Conservation (phyloP, 2,113 vertebrate genomes). For the Vulpes lagopus region DNA sequence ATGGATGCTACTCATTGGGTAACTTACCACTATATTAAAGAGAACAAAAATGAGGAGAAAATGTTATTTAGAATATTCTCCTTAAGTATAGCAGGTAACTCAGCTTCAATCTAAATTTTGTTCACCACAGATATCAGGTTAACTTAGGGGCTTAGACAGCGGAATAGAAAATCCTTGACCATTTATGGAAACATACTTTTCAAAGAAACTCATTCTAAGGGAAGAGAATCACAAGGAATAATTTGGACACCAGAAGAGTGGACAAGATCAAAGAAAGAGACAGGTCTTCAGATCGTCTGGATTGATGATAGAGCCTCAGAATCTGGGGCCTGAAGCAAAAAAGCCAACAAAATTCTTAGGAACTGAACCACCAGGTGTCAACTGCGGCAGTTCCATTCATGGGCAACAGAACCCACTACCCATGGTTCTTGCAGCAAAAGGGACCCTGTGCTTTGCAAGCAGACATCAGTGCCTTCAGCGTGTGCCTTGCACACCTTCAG, state of each 20-base stretch:
- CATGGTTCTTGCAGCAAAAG: neutral
- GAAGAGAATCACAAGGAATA: neutral
- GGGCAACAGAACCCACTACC: neutral
- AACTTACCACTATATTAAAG: constrained; percentile 43
- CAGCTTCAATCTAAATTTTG: constrained; percentile 59
- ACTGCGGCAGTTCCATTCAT: neutral
- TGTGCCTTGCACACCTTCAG: neutral
- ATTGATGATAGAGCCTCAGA: neutral
- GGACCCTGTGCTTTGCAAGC: neutral
- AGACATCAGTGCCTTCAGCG: neutral
- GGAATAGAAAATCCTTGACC: neutral
- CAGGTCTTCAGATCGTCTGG: neutral
- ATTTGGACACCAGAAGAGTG: neutral
- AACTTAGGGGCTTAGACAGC: neutral
- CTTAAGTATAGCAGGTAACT: constrained; percentile 12
- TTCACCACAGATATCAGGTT: constrained; percentile 47
- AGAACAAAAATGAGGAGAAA: neutral
- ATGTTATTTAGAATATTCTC: constrained; percentile 49
- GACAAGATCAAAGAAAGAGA: neutral
- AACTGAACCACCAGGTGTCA: neutral
- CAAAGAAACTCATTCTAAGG: constrained; percentile 3
- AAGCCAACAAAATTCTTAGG: neutral
- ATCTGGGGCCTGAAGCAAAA: neutral
- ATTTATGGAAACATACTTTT: constrained; percentile 25
- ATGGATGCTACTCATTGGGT: neutral